Evolutionary conservation across 2,888 invertebrate genomes (phyloP).

Genomic region (Trachelus troglodyta): DNA sequence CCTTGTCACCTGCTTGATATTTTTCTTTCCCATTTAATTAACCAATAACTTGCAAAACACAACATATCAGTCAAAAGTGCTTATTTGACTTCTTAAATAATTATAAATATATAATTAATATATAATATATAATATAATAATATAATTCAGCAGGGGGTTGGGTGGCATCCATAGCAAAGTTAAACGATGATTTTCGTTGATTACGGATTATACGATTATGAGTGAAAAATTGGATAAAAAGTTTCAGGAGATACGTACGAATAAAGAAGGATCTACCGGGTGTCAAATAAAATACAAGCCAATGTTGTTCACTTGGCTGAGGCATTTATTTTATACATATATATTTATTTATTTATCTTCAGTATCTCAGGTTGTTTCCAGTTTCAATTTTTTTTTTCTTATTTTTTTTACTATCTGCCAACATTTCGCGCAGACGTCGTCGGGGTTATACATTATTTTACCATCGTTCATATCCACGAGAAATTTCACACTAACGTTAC

Average conservation of each 20-base stretch:
- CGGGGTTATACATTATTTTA: slow-evolving; percentile 19
- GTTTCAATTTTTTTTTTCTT: background rate
- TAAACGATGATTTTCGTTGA: too few relatives aligned
- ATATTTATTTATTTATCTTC: slow-evolving; percentile 30
- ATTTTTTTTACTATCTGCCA: slow-evolving; percentile 24
- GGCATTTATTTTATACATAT: slow-evolving; percentile 36
- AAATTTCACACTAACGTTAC: slow-evolving; percentile 49
- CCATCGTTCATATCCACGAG: slow-evolving; percentile 38
- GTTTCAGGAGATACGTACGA: background rate
- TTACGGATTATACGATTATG: background rate
- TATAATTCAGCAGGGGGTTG: too few relatives aligned
- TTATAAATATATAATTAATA: too few relatives aligned
- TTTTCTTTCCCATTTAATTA: too few relatives aligned
- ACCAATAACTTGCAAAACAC: too few relatives aligned
- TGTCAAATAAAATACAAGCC: background rate
- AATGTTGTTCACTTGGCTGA: slow-evolving; percentile 2
- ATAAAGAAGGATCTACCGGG: background rate
- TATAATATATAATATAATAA: too few relatives aligned
- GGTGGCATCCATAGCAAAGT: too few relatives aligned
- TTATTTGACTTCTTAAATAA: too few relatives aligned
- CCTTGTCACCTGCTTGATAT: too few relatives aligned
- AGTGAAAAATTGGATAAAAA: background rate
- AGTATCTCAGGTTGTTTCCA: slow-evolving; percentile 27
- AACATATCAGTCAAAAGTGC: too few relatives aligned
- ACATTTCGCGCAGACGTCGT: slow-evolving; percentile 26